Base-by-base conservation (phyloP, 2,888 invertebrate genomes). In the Drosophila aldrichi region DNA sequence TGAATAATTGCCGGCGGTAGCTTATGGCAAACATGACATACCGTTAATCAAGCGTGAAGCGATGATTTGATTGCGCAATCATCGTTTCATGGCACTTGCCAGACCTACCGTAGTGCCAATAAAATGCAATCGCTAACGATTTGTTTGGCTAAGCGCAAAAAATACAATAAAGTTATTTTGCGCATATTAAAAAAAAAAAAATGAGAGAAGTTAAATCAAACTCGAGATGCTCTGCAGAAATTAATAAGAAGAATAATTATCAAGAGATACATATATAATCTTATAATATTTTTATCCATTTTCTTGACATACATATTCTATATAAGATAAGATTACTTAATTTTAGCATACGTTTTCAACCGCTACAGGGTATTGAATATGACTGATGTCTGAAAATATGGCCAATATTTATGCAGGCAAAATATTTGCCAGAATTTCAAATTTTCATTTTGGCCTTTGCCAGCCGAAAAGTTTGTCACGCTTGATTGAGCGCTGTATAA, bases 31-130 rank as follows among this genome's bases (percentile, higher is more conserved):
- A 79, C 57, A 88, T 64, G 62, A 67, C 68, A 77, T 76, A 63
- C 67, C 51, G 65, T 76, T 84, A 89, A 87, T 84, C 88, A 86
- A 87, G 89, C 80, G 82, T 69, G 77, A 88, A 84, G 72, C 76
- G 68, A 80, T 84, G 79, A 85, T 84, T 87, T 88, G 87, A 86
- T 81, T 78, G 77, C 55, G 48, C 81, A 77, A 80, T 70, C 68
- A 68, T 59, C 60, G 64, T 49, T 72, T 60, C 43, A 55, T 61
- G 18, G 41, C 20, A 14, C 20, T 44, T 46, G n/a, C 12, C 29
- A 40, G 7, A 12, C 14, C 43, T 16, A 51, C 18, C 46, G 16
- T 2, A n/a, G 32, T 22, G 6, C 10, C 43, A 49, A 44, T 54
- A 56, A 60, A 52, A 60, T 74, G 70, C 73, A 76, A 79, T 75